Conservation (phyloP, 2,888 invertebrate genomes). For the Drosophila tripunctata region DNA sequence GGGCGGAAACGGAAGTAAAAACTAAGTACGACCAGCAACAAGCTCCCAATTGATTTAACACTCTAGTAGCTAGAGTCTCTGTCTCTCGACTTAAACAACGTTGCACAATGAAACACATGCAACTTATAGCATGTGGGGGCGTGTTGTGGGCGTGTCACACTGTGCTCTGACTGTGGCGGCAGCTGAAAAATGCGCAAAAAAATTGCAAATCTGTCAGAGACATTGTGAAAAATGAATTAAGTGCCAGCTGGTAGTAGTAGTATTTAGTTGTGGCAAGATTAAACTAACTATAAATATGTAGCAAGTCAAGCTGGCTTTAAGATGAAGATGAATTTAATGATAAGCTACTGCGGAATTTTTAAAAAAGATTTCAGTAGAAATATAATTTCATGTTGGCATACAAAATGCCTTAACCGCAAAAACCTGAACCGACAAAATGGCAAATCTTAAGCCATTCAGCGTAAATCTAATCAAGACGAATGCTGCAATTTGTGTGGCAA, state of each 20-base stretch:
- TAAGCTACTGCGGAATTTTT: not conserved
- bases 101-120: conserved; percentile 52
- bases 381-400: not conserved
- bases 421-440: conserved; percentile 33
- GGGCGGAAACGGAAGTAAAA: conserved; percentile 59
- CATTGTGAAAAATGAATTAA: conserved; percentile 46
- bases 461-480: conserved; percentile 77
- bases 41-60: conserved; percentile 80
- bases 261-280: conserved; percentile 6
- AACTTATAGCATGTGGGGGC: conserved; percentile 1
- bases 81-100: conserved; percentile 21
- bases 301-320: not conserved
- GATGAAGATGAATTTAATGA: not conserved
- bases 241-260: conserved; percentile 10
- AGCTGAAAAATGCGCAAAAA: conserved; percentile 58
- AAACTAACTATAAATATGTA: not conserved
- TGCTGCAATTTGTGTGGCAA: conserved; percentile 68
- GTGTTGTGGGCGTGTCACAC: conserved; percentile 15
- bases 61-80: conserved; percentile 49
- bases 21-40: conserved; percentile 70
- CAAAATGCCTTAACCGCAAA: conserved; percentile 25
- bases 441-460: conserved; percentile 49
- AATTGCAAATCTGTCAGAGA: conserved; percentile 48
- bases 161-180: conserved; percentile 38
- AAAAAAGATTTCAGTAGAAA: not conserved